Evolutionary conservation across 2,888 invertebrate species (phyloP), one percentile per base, ranked within the genome.

Genomic region (Saturnia japonica): DNA sequence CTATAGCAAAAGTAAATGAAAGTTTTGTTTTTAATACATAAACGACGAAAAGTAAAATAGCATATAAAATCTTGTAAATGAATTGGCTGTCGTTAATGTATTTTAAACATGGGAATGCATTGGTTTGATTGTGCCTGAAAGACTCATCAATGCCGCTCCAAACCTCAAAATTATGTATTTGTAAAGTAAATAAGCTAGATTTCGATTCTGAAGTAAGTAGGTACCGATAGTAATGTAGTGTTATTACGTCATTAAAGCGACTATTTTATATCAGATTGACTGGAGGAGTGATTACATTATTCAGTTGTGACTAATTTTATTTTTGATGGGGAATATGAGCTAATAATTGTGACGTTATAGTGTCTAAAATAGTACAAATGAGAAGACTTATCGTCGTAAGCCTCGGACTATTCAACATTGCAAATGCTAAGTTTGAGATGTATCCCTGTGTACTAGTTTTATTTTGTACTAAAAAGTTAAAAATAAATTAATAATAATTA

Each of bases 361-460:
- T 94, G 91, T 94, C 94, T 94, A 93, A 92, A 94, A 94, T 94
- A 94, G 94, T 94, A 94, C 94, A 94, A 94, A 94, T 94, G 93
- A 93, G 94, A 94, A 94, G 94, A 94, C 94, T 94, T 94, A 94
- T 94, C 92, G 94, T 93, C 93, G 91, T 94, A 94, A 93, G 93
- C 93, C 91, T 93, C 93, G 90, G 93, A 93, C 92, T 91, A 93
- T 93, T 94, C 93, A 93, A 91, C 94, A 93, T 90, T 94, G 91
- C 91, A 91, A 94, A 94, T 93, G 91, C 91, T 94, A 94, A 93
- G 93, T 93, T 94, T 94, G 93, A 94, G 91, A 93, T 94, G 94
- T 94, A 94, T 92, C 93, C 94, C 93, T 92, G 94, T 94, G 94
- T 94, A 94, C 94, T 94, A 94, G 94, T 94, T 94, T 94, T 94